Evolutionary conservation across 2,113 vertebrate genomes (phyloP), one percentile per base, ranked within the genome.

Genomic region (Stomatorhinus ivindoensis): DNA sequence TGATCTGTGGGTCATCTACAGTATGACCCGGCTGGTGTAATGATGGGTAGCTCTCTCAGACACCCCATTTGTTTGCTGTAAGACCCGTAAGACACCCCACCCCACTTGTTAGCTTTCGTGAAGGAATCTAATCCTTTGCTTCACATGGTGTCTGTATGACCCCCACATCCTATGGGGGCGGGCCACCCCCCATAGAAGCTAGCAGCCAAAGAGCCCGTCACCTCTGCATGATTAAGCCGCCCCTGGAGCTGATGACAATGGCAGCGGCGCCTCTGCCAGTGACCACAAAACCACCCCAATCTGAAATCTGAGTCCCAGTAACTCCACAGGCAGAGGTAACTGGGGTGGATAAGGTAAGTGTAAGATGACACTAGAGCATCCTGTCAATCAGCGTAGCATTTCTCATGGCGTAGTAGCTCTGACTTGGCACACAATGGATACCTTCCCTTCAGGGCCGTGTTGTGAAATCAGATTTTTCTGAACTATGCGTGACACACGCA

Each of bases 11-110:
- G 27, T 88, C 47, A 82, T 90, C 88, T 91, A 92, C 92, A 90
- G 91, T 87, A 42, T 0, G 42, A 90, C 89, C 83, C 83, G 87
- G 88, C 92, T 92, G 91, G 89, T 90, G 90, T 91, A 3, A 17
- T 27, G 85, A 89, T 58, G 47, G 39, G 46, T 39, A 6, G 46
- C 35, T 35, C n/a, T 35, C 47, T 17, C 73, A 48, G 19, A 86
- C 89, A 86, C 88, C 89, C 42, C 2, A 4, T 89, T 27, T 80
- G 61, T 87, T 87, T 88, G 53, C 86, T 51, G 48, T 87, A 88
- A 90, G 82, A 61, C 24, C 55, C 7, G 24, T 19, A 42, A 86
- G 31, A 55, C 88, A 89, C 9, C 50, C 80, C 48, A 58, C 48
- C 15, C 10, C 9, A 47, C 44, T n/a, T 55, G 21, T 46, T 44